Conservation (phyloP, 1,140 invertebrate genomes). For the Lamellibrachia luymesi region DNA sequence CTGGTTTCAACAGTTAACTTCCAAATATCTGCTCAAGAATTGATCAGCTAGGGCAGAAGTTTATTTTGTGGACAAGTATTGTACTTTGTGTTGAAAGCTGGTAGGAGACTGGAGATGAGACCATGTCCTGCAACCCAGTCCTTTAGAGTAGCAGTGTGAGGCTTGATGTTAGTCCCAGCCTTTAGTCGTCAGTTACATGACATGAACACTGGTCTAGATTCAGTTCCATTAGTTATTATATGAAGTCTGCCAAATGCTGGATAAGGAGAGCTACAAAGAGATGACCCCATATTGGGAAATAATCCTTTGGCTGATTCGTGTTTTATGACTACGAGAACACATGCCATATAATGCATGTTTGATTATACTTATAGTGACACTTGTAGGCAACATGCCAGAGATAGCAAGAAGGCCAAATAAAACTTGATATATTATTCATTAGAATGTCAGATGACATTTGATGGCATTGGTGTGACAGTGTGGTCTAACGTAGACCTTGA, state of each 20-base stretch:
- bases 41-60: not conserved
- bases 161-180: too few relatives aligned
- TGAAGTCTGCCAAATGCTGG: too few relatives aligned
- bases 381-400: not conserved
- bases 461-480: not conserved
- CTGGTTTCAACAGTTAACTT: not conserved
- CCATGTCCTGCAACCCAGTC: too few relatives aligned
- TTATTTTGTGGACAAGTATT: not conserved
- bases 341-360: not conserved
- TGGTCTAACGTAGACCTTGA: too few relatives aligned
- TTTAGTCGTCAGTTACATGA: too few relatives aligned
- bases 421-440: not conserved
- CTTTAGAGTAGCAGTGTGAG: too few relatives aligned
- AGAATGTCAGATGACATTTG: not conserved
- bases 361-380: not conserved
- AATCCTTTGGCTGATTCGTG: not conserved
- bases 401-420: not conserved
- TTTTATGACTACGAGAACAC: not conserved
- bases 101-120: too few relatives aligned
- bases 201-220: too few relatives aligned
- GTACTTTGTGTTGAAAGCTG: too few relatives aligned
- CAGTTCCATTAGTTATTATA: too few relatives aligned
- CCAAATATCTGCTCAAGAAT: not conserved
- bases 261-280: too few relatives aligned
- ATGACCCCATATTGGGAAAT: not conserved